Base-by-base conservation (phyloP, 2,888 invertebrate species). In the Altica lythri region DNA sequence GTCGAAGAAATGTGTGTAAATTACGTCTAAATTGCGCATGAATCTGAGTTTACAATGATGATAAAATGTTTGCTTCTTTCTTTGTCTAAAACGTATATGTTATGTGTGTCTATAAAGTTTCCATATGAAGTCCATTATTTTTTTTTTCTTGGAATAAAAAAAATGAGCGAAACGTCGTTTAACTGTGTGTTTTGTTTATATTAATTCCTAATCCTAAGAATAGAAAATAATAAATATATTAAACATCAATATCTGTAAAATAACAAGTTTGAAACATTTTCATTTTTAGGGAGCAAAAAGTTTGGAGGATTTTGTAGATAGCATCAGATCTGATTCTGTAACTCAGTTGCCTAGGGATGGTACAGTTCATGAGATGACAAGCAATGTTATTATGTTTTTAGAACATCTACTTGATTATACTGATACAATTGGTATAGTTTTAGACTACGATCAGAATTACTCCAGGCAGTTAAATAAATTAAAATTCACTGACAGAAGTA, bases 311-410 rank as follows among this genome's bases (percentile, higher is more conserved):
- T 96, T 96, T 76, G 85, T 94, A 54, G 95, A 95, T 70, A 92
- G 89, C 55, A 85, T 96, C 19, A 82, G 90, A 58, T 82, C 81
- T 16, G 92, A 92, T 73, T 80, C 82, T 40, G 88, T 88, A 61
- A 85, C 87, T 53, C 88, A 88, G 67, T 85, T 97, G 70, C 95
- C 98, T 0, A 90, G 89, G 72, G 99, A 99, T 80, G 99, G 98
- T 55, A 99, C 98, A 0, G 98, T 98, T 22, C 97, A 97, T 73
- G 95, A 98, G 77, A 81, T 95, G 55, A 95, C 96, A 0, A 94
- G 92, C 58, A 95, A 96, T 70, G 93, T 95, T 35, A 84, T 96
- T 64, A 91, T 95, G 70, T 92, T 96, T 77, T 81, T 94, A 65
- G 94, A 94, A 74, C 91, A 94, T 71, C 79, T 96, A 44, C 82